Evolutionary conservation across 30 jellyfish, hydroid and myxozoan species (phyloP).

Genomic region (Haliclystus octoradiatus): DNA sequence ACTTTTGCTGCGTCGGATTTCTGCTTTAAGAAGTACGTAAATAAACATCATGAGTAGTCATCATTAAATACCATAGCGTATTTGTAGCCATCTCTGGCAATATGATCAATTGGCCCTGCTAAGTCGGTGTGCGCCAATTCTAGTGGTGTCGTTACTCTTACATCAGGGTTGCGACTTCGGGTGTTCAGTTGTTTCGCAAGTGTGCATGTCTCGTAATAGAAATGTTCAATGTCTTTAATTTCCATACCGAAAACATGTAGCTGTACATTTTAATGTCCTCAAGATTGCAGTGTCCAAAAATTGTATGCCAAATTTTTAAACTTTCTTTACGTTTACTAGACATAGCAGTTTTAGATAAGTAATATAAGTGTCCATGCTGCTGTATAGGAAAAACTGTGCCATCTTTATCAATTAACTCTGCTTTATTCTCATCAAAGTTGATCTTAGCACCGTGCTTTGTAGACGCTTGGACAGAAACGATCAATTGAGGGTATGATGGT

Average conservation of each 20-base stretch:
- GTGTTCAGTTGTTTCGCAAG: no score
- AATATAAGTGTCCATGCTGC: constrained; percentile 41
- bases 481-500: constrained; percentile 46
- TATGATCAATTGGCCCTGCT: constrained; percentile 47
- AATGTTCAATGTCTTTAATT: constrained; percentile 6
- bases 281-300: constrained; percentile 35
- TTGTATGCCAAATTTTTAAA: constrained; percentile 28
- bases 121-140: constrained; percentile 35
- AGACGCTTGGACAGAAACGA: constrained; percentile 49
- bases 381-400: constrained; percentile 23
- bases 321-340: constrained; percentile 10
- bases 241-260: constrained; percentile 36
- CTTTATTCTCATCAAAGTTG: constrained; percentile 11
- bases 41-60: no score
- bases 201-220: constrained; percentile 33
- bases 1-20: constrained; percentile 39
- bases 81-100: constrained; percentile 33
- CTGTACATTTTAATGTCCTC: constrained; percentile 17
- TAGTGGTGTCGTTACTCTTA: constrained; percentile 32
- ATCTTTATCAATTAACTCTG: constrained; percentile 21
- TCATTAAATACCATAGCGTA: constrained; percentile 34
- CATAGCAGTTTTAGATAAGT: constrained; percentile 24
- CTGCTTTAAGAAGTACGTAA: no score
- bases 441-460: constrained; percentile 32
- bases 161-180: constrained; percentile 35